A percentile compares a stretch with the other conserved stretches of the same genome.
phyloP scores from a whole-genome alignment of 2,797 vertebrate species.

The Eurystomus glaucurus region DNA sequence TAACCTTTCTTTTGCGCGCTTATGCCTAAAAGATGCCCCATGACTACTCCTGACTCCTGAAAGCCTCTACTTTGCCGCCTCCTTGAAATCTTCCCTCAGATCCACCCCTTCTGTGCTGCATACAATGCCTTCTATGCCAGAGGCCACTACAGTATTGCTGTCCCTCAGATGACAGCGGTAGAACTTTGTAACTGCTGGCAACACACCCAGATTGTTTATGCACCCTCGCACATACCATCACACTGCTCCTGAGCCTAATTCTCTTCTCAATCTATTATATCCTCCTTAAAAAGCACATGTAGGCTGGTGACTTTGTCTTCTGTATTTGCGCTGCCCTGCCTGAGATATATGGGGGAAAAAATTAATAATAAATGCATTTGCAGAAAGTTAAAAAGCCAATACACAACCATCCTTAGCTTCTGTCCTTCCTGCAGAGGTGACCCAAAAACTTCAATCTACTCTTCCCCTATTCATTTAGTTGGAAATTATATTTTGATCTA shows the following conservation, averaged over 20 bases:
- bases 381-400: background rate
- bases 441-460: background rate
- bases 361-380: background rate
- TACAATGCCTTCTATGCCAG: background rate
- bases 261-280: background rate
- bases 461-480: background rate
- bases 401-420: background rate
- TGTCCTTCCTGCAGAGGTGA: background rate
- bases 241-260: background rate
- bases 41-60: background rate
- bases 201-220: background rate
- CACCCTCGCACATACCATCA: background rate
- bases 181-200: background rate
- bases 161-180: background rate
- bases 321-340: background rate
- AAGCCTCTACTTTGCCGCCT: background rate
- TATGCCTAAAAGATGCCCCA: background rate
- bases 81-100: background rate
- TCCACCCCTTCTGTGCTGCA: background rate
- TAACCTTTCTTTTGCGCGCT: background rate
- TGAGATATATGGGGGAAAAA: background rate
- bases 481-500: background rate
- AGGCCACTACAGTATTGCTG: background rate
- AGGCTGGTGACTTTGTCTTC: background rate
- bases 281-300: background rate